phyloP scores from a whole-genome alignment of 2,797 vertebrate genomes.

The Novumbra hubbsi region DNA sequence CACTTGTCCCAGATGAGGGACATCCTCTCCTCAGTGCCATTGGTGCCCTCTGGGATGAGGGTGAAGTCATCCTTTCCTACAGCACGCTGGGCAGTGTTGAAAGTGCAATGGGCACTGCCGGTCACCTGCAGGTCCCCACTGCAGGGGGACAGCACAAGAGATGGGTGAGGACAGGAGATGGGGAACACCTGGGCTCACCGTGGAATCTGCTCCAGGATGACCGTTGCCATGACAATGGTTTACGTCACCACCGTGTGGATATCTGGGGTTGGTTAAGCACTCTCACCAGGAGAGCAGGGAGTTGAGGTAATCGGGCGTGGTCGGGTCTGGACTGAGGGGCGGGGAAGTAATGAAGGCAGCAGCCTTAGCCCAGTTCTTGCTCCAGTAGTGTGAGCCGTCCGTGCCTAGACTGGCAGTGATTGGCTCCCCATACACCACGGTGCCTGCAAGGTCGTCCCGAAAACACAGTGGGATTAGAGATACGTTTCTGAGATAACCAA shows the following conservation, averaged over 20 bases:
- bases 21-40: conserved; percentile 95
- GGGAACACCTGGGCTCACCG: background rate
- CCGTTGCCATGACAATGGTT: background rate
- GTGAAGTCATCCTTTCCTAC: conserved; percentile 98
- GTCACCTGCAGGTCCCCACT: conserved; percentile 97
- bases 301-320: conserved; percentile 97
- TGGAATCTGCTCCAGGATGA: background rate
- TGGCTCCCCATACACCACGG: conserved; percentile 95
- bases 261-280: background rate
- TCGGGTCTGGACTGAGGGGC: conserved; percentile 93
- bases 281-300: conserved; percentile 92
- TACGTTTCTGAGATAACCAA: conserved; percentile 13
- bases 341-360: conserved; percentile 96
- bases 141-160: background rate
- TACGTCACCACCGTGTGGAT: background rate
- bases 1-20: conserved; percentile 98
- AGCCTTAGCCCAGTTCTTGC: conserved; percentile 99
- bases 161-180: background rate
- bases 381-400: conserved; percentile 98
- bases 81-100: conserved; percentile 95
- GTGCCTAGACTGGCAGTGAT: conserved; percentile 95
- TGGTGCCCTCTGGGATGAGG: conserved; percentile 95
- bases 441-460: conserved; percentile 73
- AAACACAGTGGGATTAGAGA: background rate
- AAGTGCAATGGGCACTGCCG: conserved; percentile 95